Conservation (phyloP, 2,113 vertebrate species). For the Syngnathus floridae region DNA sequence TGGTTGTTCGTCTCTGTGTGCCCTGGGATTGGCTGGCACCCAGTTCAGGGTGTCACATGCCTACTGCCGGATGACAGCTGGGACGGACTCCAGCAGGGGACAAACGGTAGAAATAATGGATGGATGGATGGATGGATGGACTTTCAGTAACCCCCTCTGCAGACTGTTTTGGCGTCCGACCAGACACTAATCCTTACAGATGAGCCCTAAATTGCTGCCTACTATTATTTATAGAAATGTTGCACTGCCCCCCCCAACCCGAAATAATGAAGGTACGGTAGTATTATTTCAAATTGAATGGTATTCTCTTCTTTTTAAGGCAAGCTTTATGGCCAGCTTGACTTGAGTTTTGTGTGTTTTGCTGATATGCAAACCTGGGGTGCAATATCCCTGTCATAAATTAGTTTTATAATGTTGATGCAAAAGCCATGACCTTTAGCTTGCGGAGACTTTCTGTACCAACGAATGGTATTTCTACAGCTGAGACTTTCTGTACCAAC, state of each 20-base stretch:
- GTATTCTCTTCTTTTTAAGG: background rate
- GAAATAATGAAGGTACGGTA: background rate
- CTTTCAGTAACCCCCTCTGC: background rate
- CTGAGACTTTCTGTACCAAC: slow-evolving; percentile 42
- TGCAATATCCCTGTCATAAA: slow-evolving; percentile 18
- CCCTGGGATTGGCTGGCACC: too few relatives aligned
- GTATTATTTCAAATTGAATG: background rate
- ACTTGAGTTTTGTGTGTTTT: slow-evolving; percentile 5
- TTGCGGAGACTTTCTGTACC: slow-evolving; percentile 31
- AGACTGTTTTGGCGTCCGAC: background rate
- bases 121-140: too few relatives aligned
- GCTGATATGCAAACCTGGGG: slow-evolving; percentile 11
- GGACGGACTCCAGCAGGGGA: too few relatives aligned
- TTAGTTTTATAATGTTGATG: slow-evolving; percentile 36
- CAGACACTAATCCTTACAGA: background rate
- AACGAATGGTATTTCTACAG: slow-evolving; percentile 46
- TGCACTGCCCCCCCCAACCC: background rate
- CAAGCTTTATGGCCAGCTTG: slow-evolving; percentile 2
- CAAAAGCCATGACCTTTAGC: slow-evolving; percentile 53
- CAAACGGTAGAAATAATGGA: too few relatives aligned
- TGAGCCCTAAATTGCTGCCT: background rate
- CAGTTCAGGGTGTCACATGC: too few relatives aligned
- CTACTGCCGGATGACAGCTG: too few relatives aligned
- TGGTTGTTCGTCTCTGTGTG: too few relatives aligned
- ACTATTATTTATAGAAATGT: background rate